Evolutionary conservation across 2,113 vertebrate species (phyloP), one percentile per base, ranked within the genome.

Genomic region (Silurus glanis): DNA sequence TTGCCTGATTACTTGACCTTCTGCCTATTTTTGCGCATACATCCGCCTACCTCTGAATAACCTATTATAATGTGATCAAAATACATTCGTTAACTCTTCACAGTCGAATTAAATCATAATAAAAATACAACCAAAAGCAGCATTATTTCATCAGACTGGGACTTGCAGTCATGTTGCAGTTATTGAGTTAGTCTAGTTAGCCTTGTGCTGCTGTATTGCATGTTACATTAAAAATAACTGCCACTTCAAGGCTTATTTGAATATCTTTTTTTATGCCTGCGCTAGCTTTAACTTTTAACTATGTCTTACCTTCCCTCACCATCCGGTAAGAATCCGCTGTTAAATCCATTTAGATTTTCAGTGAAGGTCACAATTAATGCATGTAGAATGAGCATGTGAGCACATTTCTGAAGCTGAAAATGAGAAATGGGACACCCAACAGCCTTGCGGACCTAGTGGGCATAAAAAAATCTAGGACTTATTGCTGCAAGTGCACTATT

Each of bases 21-120:
- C 37, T 72, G 66, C 13, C 23, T 67, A 28, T 25, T 28, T 67
- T 67, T 67, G n/a, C 62, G 9, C 59, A 76, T 37, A 47, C 16
- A 87, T 79, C 10, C 59, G 28, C 55, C 58, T 61, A 47, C 25
- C 66, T 59, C 80, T 49, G n/a, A 37, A 59, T 80, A 49, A 14
- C 17, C 66, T 37, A 6, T 6, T 64, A 64, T 64, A 64, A 4
- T n/a, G 61, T 12, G 9, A 64, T 64, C 21, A 64, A n/a, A 62
- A 62, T n/a, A 10, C 9, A n/a, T 10, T n/a, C n/a, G 23, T 64
- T 64, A 64, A 9, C 9, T 64, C 10, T 64, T 64, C 61, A 64
- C 19, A 64, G 2, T 64, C 23, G 0, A n/a, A 64, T 64, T 6
- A 62, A n/a, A n/a, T 64, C 3, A 10, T 64, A 5, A n/a, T 64